Conservation (phyloP, 2,797 vertebrate genomes). For the Luscinia megarhynchos region DNA sequence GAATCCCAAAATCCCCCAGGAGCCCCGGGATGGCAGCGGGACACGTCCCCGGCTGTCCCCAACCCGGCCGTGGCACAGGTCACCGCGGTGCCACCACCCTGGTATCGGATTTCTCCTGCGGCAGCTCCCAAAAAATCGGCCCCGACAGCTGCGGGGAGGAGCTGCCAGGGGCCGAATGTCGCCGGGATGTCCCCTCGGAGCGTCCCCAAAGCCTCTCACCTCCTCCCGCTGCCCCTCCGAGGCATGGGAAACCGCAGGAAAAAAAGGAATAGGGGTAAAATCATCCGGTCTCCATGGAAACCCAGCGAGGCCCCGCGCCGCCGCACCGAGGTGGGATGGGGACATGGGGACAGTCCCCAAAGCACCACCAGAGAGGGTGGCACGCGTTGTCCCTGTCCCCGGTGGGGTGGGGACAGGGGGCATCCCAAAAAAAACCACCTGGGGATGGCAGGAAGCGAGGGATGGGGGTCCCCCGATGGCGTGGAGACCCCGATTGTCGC, state of each 20-base stretch:
- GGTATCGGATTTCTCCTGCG: background rate
- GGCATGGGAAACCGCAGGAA: background rate
- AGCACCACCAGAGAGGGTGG: background rate
- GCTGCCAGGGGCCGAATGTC: background rate
- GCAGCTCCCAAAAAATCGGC: background rate
- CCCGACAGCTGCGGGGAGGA: slow-evolving; percentile 5
- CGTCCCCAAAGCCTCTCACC: background rate
- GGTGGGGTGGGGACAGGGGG: accelerated
- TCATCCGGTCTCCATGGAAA: slow-evolving; percentile 52
- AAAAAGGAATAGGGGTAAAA: background rate
- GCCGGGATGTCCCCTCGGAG: background rate
- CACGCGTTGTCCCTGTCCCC: background rate
- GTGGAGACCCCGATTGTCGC: background rate
- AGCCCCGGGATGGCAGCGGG: background rate
- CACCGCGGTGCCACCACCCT: background rate
- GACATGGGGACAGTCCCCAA: background rate
- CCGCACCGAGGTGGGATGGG: background rate
- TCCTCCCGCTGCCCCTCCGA: background rate
- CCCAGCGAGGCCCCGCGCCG: background rate
- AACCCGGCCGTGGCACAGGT: background rate
- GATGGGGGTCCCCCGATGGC: accelerated
- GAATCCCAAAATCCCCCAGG: accelerated
- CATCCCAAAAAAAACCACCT: background rate
- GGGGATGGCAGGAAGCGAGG: no score
- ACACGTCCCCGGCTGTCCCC: background rate